Conservation (phyloP, 2,113 vertebrate genomes). For the Budorcas taxicolor region DNA sequence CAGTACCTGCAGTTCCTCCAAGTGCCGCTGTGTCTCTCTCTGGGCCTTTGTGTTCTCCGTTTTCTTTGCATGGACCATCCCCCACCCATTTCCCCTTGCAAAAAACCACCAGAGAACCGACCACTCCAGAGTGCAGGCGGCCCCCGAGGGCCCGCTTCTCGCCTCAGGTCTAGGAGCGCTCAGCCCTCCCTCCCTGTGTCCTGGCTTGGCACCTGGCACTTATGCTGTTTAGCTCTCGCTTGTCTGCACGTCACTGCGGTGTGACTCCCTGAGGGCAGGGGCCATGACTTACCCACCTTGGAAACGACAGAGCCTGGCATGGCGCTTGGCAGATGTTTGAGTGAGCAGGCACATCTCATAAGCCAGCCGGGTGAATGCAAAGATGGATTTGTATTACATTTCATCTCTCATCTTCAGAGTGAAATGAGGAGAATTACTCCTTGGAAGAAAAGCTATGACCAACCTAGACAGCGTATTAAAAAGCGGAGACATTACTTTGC, state of each 20-base stretch:
- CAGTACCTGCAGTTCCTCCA: background rate
- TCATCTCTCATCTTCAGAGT: background rate
- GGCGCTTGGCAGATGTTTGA: background rate
- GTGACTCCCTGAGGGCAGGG: background rate
- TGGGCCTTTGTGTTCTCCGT: background rate
- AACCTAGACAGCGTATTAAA: background rate
- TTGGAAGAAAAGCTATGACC: background rate
- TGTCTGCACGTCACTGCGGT: accelerated
- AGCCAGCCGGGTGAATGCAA: background rate
- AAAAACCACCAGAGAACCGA: background rate
- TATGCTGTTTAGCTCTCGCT: accelerated
- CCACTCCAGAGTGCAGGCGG: accelerated
- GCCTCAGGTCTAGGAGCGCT: too few relatives aligned
- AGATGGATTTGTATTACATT: background rate
- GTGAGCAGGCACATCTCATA: background rate
- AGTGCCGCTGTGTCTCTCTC: background rate
- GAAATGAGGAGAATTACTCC: background rate
- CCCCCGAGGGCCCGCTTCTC: background rate
- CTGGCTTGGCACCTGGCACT: background rate
- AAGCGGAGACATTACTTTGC: background rate
- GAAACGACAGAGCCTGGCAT: too few relatives aligned
- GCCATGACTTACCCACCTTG: background rate
- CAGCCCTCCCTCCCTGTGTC: background rate
- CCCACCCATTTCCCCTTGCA: accelerated
- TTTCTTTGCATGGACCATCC: background rate